Conservation (phyloP, 2,888 invertebrate species). For the Lepeophtheirus nordmannii region DNA sequence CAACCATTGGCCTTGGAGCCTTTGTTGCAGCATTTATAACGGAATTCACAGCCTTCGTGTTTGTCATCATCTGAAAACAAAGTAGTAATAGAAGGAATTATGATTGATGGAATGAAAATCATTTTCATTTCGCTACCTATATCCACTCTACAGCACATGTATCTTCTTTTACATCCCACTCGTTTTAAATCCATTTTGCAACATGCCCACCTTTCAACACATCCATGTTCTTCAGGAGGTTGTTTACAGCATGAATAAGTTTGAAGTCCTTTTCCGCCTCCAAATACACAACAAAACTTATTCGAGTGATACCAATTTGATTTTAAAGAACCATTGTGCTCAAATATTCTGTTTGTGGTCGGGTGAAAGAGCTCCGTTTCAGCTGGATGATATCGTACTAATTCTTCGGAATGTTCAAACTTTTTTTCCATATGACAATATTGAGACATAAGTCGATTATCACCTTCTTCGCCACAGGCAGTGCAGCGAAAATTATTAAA, state of each 20-base stretch:
- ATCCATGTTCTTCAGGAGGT: not conserved
- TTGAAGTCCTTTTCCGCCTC: not conserved
- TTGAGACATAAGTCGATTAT: constrained; percentile 8
- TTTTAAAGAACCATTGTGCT: not conserved
- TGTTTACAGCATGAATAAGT: not conserved
- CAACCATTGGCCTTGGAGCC: not conserved
- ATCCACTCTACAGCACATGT: constrained; percentile 11
- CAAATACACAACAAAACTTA: not conserved
- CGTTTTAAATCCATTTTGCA: not conserved
- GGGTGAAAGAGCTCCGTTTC: constrained; percentile 6
- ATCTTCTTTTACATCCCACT: not conserved
- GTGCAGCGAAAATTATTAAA: constrained; percentile 3
- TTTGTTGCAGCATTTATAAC: not conserved
- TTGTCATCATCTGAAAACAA: not conserved
- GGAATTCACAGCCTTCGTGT: constrained; percentile 6
- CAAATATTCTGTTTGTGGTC: not conserved
- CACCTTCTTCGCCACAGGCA: not conserved
- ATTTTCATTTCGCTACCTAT: not conserved
- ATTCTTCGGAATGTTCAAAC: not conserved
- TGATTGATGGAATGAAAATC: not conserved
- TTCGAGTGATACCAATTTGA: not conserved
- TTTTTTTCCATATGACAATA: constrained; percentile 16
- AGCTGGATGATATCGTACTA: constrained; percentile 2
- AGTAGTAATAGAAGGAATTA: not conserved
- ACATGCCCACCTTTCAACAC: constrained; percentile 11